phyloP scores from a whole-genome alignment of 2,888 invertebrate genomes.

The Helicoverpa assulta region DNA sequence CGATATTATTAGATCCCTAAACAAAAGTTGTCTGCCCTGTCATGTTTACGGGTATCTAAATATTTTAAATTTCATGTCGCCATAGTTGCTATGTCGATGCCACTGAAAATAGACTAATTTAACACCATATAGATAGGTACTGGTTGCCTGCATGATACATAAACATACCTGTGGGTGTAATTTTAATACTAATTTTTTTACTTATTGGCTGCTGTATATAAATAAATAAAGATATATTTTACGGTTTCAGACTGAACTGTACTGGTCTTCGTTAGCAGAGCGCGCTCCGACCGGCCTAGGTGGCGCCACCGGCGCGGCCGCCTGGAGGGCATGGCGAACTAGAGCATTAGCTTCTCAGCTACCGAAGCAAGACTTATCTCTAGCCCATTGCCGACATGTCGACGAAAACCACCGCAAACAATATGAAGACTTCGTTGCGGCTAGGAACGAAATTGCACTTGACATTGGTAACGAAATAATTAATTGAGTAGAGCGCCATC shows the following conservation, averaged over 20 bases:
- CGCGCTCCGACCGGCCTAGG: slow-evolving; percentile 87
- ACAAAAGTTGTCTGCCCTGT: not conserved
- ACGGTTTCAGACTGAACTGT: slow-evolving; percentile 95
- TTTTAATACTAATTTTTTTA: not conserved
- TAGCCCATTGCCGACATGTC: slow-evolving; percentile 96
- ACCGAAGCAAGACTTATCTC: slow-evolving; percentile 98
- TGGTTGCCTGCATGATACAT: too few relatives aligned
- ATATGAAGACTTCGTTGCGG: slow-evolving; percentile 98
- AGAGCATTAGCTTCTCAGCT: slow-evolving; percentile 95
- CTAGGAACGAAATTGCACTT: slow-evolving; percentile 98
- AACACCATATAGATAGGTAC: too few relatives aligned
- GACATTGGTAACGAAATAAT: slow-evolving; percentile 94
- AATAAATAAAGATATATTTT: slow-evolving; percentile 13
- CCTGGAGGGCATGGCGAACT: slow-evolving; percentile 85
- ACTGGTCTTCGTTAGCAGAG: slow-evolving; percentile 96
- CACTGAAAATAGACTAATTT: too few relatives aligned
- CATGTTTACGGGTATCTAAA: not conserved
- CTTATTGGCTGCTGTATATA: not conserved
- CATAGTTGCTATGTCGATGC: not conserved
- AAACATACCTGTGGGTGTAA: too few relatives aligned
- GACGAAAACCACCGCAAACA: slow-evolving; percentile 94
- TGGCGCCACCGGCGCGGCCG: slow-evolving; percentile 83
- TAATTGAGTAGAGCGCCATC: slow-evolving; percentile 66
- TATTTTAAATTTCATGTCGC: not conserved
- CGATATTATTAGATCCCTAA: not conserved